Evolutionary conservation across 23 tunicate species (phyloP), one percentile per base, ranked within the genome.

Genomic region (Aplidium turbinatum): DNA sequence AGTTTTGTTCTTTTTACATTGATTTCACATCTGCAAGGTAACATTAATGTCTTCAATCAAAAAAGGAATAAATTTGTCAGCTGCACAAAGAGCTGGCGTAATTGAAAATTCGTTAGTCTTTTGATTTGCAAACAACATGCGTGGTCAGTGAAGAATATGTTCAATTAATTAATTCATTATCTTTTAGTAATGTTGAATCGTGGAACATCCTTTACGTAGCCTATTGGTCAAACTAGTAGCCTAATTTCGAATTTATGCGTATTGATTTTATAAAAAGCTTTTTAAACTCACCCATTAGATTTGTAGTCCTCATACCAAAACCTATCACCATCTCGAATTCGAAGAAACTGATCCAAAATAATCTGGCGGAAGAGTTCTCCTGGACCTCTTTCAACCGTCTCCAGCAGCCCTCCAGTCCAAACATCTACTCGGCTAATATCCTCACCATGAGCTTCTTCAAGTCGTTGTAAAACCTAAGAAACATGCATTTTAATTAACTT

Each of bases 401-500:
- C 96, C 53, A 89, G 69, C 66, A 89, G 40, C 9, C 88, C 96
- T 3, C 96, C 96, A 6, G 88, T 82, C 88, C 88, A 89, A 57
- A 89, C 68, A 31, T 89, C 96, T 6, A 89, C 48, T 5, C 63
- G 26, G 26, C 56, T 55, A 18, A 87, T 57, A 45, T 80, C 78
- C 7, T 57, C 58, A 30, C 46, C 39, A 51, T 80, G 95, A 6
- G 68, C 78, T 33, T 73, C 64, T n/a, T 1, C 35, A 20, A 80
- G 62, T 0, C 67, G 27, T 48, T 36, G 23, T 33, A 89, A 57
- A 4, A 89, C 70, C 95, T 87, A 56, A 7, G 23, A 45, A 58
- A 20, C n/a, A n/a, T n/a, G n/a, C n/a, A n/a, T n/a, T n/a, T n/a
- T n/a, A n/a, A n/a, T n/a, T n/a, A n/a, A n/a, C n/a, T n/a, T n/a